A percentile compares a stretch with the other conserved stretches of the same genome.
Evolutionary conservation across 2,113 vertebrate species (phyloP).

Genomic region (Channa maculata): DNA sequence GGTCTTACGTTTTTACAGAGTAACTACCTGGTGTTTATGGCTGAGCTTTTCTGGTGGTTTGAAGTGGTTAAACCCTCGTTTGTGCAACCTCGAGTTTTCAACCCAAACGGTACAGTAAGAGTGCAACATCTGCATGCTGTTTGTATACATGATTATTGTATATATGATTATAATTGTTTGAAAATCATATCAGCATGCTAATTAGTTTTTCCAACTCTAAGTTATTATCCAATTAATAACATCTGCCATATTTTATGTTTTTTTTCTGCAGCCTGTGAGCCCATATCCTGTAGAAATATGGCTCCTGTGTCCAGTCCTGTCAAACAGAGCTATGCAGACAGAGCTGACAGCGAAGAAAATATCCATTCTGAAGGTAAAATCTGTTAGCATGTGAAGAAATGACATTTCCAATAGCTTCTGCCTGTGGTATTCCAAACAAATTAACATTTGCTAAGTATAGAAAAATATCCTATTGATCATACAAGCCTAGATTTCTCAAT

Average conservation of each 20-base stretch:
- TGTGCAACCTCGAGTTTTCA: constrained; percentile 89
- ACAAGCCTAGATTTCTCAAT: neutral
- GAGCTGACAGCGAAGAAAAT: constrained; percentile 61
- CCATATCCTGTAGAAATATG: constrained; percentile 59
- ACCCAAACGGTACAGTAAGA: constrained; percentile 84
- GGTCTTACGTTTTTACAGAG: constrained; percentile 82
- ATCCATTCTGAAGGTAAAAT: constrained; percentile 59
- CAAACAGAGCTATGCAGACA: constrained; percentile 72
- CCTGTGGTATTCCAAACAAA: neutral
- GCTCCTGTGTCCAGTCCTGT: constrained; percentile 74
- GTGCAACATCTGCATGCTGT: neutral
- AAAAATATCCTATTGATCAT: neutral
- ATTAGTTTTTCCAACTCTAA: too few species aligned
- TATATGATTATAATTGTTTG: too few species aligned
- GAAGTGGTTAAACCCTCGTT: constrained; percentile 98
- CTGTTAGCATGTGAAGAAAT: too few species aligned
- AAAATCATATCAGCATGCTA: too few species aligned
- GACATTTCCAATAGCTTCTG: too few species aligned
- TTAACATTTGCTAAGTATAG: neutral
- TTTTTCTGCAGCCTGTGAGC: constrained; percentile 54
- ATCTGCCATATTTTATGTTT: neutral
- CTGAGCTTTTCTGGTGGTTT: constrained; percentile 99
- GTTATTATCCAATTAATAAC: neutral
- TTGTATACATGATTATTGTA: too few species aligned
- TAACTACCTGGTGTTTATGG: constrained; percentile 99